A percentile compares a stretch with the other conserved stretches of the same genome.
phyloP scores from a whole-genome alignment of 2,888 invertebrate species.

The Didymodactylos carnosus region DNA sequence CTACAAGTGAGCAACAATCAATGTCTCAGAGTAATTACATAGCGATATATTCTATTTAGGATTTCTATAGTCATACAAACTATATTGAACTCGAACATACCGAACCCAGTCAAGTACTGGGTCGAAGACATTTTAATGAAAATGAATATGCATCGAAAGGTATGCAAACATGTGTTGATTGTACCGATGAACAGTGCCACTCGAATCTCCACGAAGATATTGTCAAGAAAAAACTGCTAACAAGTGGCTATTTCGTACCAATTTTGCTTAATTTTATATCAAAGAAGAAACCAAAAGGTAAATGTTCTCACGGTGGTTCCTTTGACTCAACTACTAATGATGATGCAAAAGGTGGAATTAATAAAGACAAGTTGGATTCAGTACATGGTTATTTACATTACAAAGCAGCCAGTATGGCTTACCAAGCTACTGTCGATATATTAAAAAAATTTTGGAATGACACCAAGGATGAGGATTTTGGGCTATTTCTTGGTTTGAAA shows the following conservation, averaged over 20 bases:
- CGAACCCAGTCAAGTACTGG: background rate
- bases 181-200: background rate
- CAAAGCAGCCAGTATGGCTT: background rate
- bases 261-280: background rate
- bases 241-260: background rate
- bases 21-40: background rate
- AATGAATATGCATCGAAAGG: background rate
- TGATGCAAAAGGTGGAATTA: background rate
- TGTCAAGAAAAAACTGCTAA: background rate
- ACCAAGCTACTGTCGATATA: background rate
- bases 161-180: background rate
- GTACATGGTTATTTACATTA: background rate
- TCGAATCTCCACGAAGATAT: background rate
- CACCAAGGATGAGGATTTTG: background rate
- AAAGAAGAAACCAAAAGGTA: background rate
- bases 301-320: background rate
- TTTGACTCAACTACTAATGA: background rate
- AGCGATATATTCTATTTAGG: background rate
- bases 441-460: background rate
- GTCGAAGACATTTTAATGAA: background rate
- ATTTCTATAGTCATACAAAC: background rate
- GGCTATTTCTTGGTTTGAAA: background rate
- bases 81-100: background rate
- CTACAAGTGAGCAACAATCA: background rate
- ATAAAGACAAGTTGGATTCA: background rate